Conservation (phyloP, 2,888 invertebrate genomes). For the Stegophylla sp. region DNA sequence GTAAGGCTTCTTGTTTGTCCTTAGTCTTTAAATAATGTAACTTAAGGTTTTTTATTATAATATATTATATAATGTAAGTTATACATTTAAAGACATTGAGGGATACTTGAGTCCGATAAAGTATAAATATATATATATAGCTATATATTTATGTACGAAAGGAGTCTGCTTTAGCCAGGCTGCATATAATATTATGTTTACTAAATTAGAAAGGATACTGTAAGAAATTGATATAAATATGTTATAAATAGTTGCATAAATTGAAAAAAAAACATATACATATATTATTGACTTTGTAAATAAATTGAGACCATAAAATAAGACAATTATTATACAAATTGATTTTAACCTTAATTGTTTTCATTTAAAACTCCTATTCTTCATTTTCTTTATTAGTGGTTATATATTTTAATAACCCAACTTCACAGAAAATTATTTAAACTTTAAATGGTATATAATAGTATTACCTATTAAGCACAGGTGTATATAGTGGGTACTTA, state of each 20-base stretch:
- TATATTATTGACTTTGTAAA: conserved; percentile 58
- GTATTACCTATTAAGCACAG: too few relatives aligned
- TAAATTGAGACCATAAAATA: conserved; percentile 58
- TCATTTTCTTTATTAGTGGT: too few relatives aligned
- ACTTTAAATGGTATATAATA: too few relatives aligned
- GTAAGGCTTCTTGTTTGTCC: conserved; percentile 55
- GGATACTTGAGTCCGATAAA: conserved; percentile 42
- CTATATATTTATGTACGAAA: conserved; percentile 48
- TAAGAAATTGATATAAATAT: conserved; percentile 58
- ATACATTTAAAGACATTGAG: conserved; percentile 58
- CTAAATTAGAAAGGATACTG: conserved; percentile 55
- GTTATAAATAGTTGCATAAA: conserved; percentile 58
- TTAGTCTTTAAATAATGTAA: conserved; percentile 59
- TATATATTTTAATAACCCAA: too few relatives aligned
- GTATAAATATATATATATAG: conserved; percentile 31
- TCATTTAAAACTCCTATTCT: conserved; percentile 7
- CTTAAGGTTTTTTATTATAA: conserved; percentile 56
- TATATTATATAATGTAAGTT: conserved; percentile 57
- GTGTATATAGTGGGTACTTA: too few relatives aligned
- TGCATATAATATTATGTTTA: conserved; percentile 35
- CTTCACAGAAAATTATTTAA: too few relatives aligned
- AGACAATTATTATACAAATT: conserved; percentile 59
- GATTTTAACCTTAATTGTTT: conserved; percentile 47
- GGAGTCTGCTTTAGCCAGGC: conserved; percentile 43
- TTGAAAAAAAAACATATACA: conserved; percentile 53